phyloP scores from a whole-genome alignment of 2,888 invertebrate species.

The Agonum fuliginosum region DNA sequence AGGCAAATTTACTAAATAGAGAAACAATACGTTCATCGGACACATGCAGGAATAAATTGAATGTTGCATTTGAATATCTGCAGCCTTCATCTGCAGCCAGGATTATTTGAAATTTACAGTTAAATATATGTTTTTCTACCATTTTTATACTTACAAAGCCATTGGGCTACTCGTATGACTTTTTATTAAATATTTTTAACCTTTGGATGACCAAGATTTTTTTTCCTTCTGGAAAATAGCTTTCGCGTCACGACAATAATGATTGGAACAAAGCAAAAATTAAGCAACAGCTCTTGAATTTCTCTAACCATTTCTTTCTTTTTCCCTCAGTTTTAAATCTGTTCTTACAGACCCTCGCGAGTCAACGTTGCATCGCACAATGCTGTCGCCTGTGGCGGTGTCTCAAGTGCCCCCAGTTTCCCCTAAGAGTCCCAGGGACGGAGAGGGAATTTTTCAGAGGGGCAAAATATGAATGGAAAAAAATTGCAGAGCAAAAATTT shows the following conservation, averaged over 20 bases:
- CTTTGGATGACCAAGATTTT: too few relatives aligned
- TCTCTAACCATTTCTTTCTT: constrained; percentile 22
- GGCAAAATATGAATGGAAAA: neutral
- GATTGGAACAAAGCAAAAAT: constrained; percentile 27
- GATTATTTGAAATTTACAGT: too few relatives aligned
- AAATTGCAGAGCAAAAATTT: too few relatives aligned
- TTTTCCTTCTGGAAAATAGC: neutral
- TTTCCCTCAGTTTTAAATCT: constrained; percentile 24
- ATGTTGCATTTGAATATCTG: too few relatives aligned
- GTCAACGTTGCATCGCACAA: neutral
- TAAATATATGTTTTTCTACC: too few relatives aligned
- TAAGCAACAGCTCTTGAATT: constrained; percentile 20
- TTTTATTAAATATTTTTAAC: too few relatives aligned
- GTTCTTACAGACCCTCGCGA: neutral
- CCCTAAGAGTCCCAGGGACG: neutral
- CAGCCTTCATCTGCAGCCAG: too few relatives aligned
- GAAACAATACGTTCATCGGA: neutral
- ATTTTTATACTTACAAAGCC: too few relatives aligned
- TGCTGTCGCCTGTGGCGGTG: constrained; percentile 15
- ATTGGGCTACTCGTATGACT: too few relatives aligned
- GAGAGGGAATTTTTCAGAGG: neutral
- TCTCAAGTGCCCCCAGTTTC: constrained; percentile 19
- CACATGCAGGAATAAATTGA: too few relatives aligned
- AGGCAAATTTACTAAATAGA: neutral
- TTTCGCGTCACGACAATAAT: constrained; percentile 12